Percentiles rank a stretch among this genome's conserved stretches.
Evolutionary conservation across 2,797 vertebrate species (phyloP).

Genomic region (Brachymystax lenok): DNA sequence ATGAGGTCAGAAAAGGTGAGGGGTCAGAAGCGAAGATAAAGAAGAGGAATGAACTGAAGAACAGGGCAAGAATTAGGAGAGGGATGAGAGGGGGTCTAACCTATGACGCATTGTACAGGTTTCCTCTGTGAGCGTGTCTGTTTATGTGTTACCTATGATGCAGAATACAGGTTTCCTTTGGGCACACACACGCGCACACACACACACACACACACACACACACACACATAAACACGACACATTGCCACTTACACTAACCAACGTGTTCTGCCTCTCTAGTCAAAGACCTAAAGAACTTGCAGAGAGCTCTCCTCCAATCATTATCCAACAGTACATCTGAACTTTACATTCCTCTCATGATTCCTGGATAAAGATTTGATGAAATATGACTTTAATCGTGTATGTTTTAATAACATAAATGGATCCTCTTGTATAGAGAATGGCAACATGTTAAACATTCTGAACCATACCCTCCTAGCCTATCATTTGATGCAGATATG

Average conservation of each 20-base stretch:
- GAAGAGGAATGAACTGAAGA: neutral
- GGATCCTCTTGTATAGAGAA: neutral
- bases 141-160: slow-evolving; percentile 74
- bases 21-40: neutral
- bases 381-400: neutral
- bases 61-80: no score
- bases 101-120: neutral
- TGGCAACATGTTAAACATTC: neutral
- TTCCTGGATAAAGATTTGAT: neutral
- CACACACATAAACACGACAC: neutral
- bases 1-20: neutral
- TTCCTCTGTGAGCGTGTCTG: no score
- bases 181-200: neutral
- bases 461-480: neutral
- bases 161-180: slow-evolving; percentile 67
- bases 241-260: slow-evolving; percentile 32
- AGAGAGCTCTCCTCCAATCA: neutral
- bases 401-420: neutral
- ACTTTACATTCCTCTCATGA: neutral
- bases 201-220: slow-evolving; percentile 12
- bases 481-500: neutral
- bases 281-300: neutral
- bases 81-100: slow-evolving; percentile 3
- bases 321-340: no score
- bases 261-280: slow-evolving; percentile 26